Conservation (phyloP, 1,140 invertebrate genomes). For the Lutraria rhynchaena region DNA sequence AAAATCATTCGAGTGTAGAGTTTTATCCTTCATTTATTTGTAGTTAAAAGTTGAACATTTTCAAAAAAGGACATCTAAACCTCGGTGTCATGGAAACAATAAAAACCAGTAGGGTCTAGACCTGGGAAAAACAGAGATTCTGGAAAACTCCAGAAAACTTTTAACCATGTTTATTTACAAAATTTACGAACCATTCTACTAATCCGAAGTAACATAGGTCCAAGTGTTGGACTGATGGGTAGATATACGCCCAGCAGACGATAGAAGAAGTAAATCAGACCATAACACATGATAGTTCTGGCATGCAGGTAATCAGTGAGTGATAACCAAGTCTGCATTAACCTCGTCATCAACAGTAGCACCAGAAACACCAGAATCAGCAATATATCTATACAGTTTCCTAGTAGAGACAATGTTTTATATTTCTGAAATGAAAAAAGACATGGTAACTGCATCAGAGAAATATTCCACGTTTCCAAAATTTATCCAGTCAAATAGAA, state of each 20-base stretch:
- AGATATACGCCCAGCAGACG: slow-evolving; percentile 81
- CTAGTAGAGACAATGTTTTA: slow-evolving; percentile 57
- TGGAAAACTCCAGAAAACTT: no score
- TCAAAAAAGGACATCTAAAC: no score
- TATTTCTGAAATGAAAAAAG: slow-evolving; percentile 50
- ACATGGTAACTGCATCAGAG: no score
- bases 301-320: slow-evolving; percentile 68
- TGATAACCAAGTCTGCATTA: slow-evolving; percentile 70
- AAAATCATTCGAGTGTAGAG: no score
- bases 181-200: slow-evolving; percentile 80
- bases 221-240: slow-evolving; percentile 82
- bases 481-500: no score
- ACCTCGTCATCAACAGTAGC: slow-evolving; percentile 70
- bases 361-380: slow-evolving; percentile 73
- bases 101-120: no score
- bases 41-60: no score
- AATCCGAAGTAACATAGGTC: slow-evolving; percentile 82
- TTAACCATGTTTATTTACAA: no score
- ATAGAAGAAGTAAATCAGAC: slow-evolving; percentile 82
- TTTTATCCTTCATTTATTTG: no score
- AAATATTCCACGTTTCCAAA: no score
- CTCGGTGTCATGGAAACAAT: no score
- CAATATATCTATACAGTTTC: slow-evolving; percentile 66
- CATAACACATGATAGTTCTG: slow-evolving; percentile 75
- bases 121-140: no score